Conservation (phyloP, 2,113 vertebrate genomes). For the Hypocryptadius cinnamomeus region DNA sequence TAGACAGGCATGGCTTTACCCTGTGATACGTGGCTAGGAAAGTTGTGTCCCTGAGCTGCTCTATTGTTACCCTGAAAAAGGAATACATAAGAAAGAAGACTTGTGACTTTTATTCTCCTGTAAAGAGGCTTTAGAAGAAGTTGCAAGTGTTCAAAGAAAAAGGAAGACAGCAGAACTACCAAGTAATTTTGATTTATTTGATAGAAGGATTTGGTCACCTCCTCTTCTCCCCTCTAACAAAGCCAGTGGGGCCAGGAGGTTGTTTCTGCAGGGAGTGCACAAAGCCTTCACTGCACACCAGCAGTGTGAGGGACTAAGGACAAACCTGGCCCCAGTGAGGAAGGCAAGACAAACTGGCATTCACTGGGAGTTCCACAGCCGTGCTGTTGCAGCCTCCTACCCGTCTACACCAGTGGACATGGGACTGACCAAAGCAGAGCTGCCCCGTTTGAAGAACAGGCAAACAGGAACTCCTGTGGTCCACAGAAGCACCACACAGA, state of each 20-base stretch:
- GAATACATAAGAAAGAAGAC: not conserved
- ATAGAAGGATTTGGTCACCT: not conserved
- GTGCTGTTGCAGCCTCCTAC: not conserved
- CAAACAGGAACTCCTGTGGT: not conserved
- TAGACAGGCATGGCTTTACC: not conserved
- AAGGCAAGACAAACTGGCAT: not conserved
- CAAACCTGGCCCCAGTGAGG: fast-evolving
- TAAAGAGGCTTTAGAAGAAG: not conserved
- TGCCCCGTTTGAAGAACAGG: not conserved
- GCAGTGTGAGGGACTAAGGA: not conserved
- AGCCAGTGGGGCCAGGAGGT: not conserved
- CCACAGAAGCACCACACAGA: not conserved
- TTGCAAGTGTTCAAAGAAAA: not conserved
- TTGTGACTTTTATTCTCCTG: not conserved
- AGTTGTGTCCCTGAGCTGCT: not conserved
- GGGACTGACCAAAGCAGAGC: not conserved
- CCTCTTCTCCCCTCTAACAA: not conserved
- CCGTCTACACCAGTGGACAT: not conserved
- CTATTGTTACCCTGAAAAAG: not conserved
- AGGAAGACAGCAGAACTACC: not conserved
- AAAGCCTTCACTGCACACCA: not conserved
- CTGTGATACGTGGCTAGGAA: not conserved
- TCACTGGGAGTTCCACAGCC: not conserved
- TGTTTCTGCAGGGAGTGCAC: not conserved
- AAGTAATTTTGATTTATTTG: not conserved